Evolutionary conservation across 2,888 invertebrate species (phyloP).

Genomic region (Tromatobia lineatoria): DNA sequence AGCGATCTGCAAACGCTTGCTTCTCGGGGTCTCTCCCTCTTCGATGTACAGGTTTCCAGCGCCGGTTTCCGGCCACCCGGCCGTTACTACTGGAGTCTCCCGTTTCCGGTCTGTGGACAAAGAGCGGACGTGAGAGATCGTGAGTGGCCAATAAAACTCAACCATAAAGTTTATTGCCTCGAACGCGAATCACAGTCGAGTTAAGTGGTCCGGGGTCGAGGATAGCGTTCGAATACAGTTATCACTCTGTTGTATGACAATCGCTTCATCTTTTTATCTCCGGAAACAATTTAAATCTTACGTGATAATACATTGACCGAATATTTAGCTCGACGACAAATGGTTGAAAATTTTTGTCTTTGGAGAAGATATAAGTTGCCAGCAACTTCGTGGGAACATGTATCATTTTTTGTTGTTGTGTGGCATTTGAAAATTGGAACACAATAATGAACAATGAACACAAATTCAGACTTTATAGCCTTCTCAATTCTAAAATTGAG

Average conservation of each 20-base stretch:
- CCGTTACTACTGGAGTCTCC: constrained; percentile 76
- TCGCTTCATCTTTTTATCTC: neutral
- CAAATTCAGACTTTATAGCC: too few relatives aligned
- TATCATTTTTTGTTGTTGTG: too few relatives aligned
- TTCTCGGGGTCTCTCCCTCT: constrained; percentile 76
- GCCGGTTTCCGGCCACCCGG: constrained; percentile 80
- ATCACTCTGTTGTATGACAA: constrained; percentile 15
- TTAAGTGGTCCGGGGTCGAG: constrained; percentile 34
- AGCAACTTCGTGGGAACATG: too few relatives aligned
- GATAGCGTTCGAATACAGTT: constrained; percentile 30
- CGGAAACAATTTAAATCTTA: neutral
- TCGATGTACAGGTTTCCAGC: constrained; percentile 81
- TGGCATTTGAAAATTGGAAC: too few relatives aligned
- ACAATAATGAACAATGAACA: too few relatives aligned
- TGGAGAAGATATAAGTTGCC: too few relatives aligned
- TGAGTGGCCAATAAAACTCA: constrained; percentile 51
- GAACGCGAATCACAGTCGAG: constrained; percentile 64
- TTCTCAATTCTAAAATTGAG: too few relatives aligned
- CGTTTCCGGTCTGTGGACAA: constrained; percentile 80
- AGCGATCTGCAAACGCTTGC: constrained; percentile 77
- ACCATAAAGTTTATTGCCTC: constrained; percentile 60
- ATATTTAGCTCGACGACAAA: neutral
- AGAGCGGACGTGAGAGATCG: constrained; percentile 51
- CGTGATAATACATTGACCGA: neutral
- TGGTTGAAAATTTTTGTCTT: neutral